Percentiles rank a stretch among this genome's conserved stretches.
Evolutionary conservation across 2,113 vertebrate species (phyloP).

Genomic region (Callorhinus ursinus): DNA sequence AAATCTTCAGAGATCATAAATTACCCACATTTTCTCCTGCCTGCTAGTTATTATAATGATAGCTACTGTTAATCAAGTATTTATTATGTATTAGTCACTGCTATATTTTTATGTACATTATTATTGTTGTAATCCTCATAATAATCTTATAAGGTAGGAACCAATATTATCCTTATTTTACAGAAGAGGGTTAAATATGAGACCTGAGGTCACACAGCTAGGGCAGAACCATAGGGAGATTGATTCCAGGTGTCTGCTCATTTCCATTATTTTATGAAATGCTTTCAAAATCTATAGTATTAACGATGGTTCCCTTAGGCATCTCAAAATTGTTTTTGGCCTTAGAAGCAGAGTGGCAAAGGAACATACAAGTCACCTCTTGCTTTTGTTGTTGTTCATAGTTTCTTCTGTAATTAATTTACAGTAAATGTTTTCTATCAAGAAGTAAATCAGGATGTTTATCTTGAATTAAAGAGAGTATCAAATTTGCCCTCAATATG

Average conservation of each 20-base stretch:
- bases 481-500: background rate
- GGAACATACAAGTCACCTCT: background rate
- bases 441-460: background rate
- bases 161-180: background rate
- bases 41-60: background rate
- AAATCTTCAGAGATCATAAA: background rate
- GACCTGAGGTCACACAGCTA: background rate
- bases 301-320: background rate
- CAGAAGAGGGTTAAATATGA: background rate
- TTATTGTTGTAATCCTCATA: background rate
- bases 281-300: background rate
- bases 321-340: background rate
- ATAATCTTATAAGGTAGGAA: background rate
- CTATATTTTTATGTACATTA: background rate
- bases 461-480: constrained; percentile 3
- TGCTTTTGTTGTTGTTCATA: background rate
- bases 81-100: background rate
- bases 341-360: background rate
- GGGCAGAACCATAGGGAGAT: background rate
- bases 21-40: background rate
- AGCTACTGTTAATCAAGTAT: background rate
- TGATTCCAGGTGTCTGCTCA: background rate
- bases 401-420: constrained; percentile 28
- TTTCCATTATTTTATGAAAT: background rate
- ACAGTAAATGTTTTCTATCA: background rate